phyloP scores from a whole-genome alignment of 2,113 vertebrate species.

The Menura novaehollandiae region DNA sequence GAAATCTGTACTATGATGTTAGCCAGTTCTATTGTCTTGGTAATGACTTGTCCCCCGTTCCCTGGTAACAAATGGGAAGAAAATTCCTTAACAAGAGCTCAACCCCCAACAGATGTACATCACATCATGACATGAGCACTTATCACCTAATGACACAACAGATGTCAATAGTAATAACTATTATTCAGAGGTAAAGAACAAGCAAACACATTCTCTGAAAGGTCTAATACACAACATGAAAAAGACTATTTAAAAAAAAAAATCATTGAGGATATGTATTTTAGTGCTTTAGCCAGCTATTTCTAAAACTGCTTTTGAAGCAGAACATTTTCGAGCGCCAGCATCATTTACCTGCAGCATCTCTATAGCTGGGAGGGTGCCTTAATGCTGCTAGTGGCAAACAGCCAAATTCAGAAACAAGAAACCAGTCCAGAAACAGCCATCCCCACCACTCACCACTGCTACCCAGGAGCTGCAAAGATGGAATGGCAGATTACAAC shows the following conservation, averaged over 20 bases:
- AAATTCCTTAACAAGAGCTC: no score
- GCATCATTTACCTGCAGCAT: conserved; percentile 17
- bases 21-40: no score
- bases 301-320: background rate
- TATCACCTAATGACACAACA: background rate
- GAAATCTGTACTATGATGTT: background rate
- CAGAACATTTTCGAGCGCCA: background rate
- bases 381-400: background rate
- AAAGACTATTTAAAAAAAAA: background rate
- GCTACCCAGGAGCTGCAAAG: background rate
- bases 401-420: background rate
- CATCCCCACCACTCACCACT: background rate
- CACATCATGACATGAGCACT: background rate
- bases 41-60: no score
- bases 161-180: background rate
- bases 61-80: no score
- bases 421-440: background rate
- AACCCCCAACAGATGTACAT: no score
- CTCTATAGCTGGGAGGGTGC: background rate
- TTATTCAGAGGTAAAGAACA: background rate
- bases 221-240: background rate
- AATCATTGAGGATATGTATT: background rate
- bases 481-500: background rate
- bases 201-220: background rate
- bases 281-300: background rate